phyloP scores from a whole-genome alignment of 2,113 vertebrate genomes.

The Salminus brasiliensis region DNA sequence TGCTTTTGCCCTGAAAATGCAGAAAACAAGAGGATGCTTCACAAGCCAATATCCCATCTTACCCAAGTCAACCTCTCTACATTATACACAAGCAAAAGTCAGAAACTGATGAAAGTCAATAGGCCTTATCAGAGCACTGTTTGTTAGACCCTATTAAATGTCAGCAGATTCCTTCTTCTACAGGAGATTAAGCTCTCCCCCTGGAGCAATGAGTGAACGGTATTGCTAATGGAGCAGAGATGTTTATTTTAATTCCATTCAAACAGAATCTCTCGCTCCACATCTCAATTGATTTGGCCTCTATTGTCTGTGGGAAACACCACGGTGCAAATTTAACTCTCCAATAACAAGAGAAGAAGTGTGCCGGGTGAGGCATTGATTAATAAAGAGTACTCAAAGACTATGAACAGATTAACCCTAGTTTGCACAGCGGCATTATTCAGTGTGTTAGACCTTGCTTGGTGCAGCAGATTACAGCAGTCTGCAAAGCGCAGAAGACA shows the following conservation, averaged over 20 bases:
- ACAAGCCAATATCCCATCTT: not conserved
- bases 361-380: conserved; percentile 30
- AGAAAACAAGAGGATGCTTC: not conserved
- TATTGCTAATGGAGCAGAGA: conserved; percentile 47
- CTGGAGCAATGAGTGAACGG: conserved; percentile 30
- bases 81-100: not conserved
- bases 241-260: conserved; percentile 50
- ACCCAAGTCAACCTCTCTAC: not conserved
- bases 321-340: conserved; percentile 21
- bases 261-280: conserved; percentile 38
- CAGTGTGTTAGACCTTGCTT: not conserved
- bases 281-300: conserved; percentile 45
- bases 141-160: conserved; percentile 35
- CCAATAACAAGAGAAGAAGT: conserved; percentile 27
- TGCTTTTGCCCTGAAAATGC: not conserved
- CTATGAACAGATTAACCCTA: conserved; percentile 31
- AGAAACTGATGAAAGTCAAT: conserved; percentile 16
- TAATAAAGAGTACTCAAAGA: conserved; percentile 32
- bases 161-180: conserved; percentile 20
- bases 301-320: conserved; percentile 37
- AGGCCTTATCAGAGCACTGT: conserved; percentile 25
- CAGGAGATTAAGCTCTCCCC: conserved; percentile 25
- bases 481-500: not conserved
- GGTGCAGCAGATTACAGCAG: not conserved
- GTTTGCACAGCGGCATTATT: not conserved